phyloP scores from a whole-genome alignment of 2,888 invertebrate species.

The Philereme vetulata region DNA sequence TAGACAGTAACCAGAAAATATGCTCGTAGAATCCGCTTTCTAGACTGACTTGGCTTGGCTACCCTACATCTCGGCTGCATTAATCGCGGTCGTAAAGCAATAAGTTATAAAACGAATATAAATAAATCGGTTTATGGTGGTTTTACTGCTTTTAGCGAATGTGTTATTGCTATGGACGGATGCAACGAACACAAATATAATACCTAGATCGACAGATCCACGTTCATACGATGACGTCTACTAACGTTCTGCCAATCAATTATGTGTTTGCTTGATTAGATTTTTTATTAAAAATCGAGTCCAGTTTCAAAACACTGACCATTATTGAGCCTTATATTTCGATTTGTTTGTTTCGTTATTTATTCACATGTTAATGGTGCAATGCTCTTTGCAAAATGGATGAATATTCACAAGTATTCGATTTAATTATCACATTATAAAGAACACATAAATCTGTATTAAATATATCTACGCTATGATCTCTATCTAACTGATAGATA shows the following conservation, averaged over 20 bases:
- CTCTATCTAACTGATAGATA: too few relatives aligned
- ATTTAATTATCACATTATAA: background rate
- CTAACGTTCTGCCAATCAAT: conserved; percentile 18
- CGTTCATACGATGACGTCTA: conserved; percentile 24
- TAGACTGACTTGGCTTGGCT: conserved; percentile 46
- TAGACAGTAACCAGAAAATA: conserved; percentile 12
- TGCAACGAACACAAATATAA: conserved; percentile 42
- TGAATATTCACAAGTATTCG: background rate
- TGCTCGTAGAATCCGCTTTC: conserved; percentile 15
- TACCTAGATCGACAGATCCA: conserved; percentile 33
- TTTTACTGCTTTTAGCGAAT: conserved; percentile 69
- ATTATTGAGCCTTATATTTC: background rate
- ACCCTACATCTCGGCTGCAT: conserved; percentile 58
- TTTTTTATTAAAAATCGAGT: conserved; percentile 18
- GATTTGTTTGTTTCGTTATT: too few relatives aligned
- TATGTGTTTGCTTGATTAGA: conserved; percentile 11
- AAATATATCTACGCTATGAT: background rate
- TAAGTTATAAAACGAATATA: conserved; percentile 72
- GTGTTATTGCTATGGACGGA: conserved; percentile 63
- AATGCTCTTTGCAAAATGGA: background rate
- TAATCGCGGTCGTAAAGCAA: conserved; percentile 68
- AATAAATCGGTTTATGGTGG: conserved; percentile 69
- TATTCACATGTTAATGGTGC: background rate
- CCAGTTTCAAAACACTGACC: conserved; percentile 19
- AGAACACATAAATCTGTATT: background rate